Conservation (phyloP, 1,140 invertebrate species). For the Diploscapter pachys region DNA sequence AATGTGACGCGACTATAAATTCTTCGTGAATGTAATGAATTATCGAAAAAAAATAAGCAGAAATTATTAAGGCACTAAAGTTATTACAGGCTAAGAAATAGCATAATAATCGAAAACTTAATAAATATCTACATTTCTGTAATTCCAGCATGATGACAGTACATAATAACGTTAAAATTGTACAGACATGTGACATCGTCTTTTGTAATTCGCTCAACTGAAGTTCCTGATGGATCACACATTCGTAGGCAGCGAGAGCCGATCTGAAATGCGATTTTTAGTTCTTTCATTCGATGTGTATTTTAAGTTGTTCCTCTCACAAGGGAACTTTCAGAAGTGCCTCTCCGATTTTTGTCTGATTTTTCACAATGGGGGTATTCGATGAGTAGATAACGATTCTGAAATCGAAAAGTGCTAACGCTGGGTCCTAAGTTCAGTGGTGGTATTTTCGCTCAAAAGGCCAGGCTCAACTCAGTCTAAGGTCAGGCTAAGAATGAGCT, state of each 20-base stretch:
- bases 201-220: slow-evolving; percentile 38
- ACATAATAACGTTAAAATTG: slow-evolving; percentile 44
- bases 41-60: no score
- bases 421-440: no score
- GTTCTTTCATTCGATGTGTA: neutral
- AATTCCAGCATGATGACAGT: slow-evolving; percentile 41
- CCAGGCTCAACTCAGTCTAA: no score
- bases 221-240: slow-evolving; percentile 40
- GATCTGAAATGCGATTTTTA: slow-evolving; percentile 23
- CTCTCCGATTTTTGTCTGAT: neutral
- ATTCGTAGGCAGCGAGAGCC: slow-evolving; percentile 40
- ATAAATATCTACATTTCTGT: slow-evolving; percentile 30
- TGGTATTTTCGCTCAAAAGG: no score
- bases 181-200: slow-evolving; percentile 39
- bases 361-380: neutral
- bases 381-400: no score
- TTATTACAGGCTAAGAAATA: no score
- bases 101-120: no score
- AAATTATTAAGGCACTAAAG: no score
- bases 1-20: no score
- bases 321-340: neutral
- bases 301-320: neutral
- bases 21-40: no score
- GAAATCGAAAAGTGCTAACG: no score
- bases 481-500: no score